Evolutionary conservation across 2,113 vertebrate species (phyloP).

Genomic region (Amblyornis subalaris): DNA sequence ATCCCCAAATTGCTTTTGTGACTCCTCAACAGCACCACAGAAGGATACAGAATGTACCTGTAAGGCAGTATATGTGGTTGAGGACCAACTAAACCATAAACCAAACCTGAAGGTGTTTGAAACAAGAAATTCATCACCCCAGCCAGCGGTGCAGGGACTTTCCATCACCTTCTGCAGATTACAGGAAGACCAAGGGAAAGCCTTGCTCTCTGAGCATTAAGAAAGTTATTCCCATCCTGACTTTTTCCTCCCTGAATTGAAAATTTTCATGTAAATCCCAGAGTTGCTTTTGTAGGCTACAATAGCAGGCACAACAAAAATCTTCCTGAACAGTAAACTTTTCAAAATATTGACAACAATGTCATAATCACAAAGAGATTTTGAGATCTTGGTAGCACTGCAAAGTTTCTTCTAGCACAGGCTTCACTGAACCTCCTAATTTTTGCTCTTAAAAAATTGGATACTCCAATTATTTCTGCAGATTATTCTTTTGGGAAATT

Average conservation of each 20-base stretch:
- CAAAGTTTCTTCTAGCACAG: not conserved
- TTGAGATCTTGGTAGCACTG: not conserved
- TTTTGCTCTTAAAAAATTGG: not conserved
- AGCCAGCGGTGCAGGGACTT: not conserved
- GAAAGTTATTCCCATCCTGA: not conserved
- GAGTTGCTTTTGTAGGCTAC: not conserved
- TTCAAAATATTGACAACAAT: not conserved
- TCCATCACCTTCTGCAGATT: not conserved
- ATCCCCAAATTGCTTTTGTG: not conserved
- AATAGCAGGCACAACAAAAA: not conserved
- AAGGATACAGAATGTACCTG: not conserved
- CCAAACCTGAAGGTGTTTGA: not conserved
- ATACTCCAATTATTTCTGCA: not conserved
- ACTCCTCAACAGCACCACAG: not conserved
- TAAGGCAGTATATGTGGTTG: not conserved
- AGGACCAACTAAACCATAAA: not conserved
- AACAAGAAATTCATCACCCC: not conserved
- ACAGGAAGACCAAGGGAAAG: not conserved
- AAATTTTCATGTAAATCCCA: not conserved
- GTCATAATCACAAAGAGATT: not conserved
- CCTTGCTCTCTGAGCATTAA: not conserved
- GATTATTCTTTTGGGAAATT: not conserved
- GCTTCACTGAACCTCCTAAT: not conserved
- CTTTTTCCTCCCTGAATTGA: not conserved
- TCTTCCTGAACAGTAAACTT: not conserved